Conservation (phyloP, 2,888 invertebrate genomes). For the Pogonocherus hispidulus region DNA sequence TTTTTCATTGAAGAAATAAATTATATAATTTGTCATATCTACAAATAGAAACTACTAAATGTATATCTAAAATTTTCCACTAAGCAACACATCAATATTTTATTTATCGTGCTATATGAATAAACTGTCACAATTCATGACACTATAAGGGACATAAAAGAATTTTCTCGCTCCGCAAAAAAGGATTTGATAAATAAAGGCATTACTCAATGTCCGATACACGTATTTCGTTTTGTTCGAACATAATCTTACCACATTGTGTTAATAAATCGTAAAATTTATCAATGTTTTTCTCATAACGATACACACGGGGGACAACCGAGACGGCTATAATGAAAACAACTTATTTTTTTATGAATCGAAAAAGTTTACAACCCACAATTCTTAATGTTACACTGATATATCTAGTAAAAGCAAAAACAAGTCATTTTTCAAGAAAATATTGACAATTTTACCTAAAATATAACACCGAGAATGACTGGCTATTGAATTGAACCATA, state of each 20-base stretch:
- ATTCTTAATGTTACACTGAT: slow-evolving; percentile 8
- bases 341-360: slow-evolving; percentile 16
- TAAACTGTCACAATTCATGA: slow-evolving; percentile 27
- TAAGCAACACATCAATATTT: slow-evolving; percentile 5
- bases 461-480: no score
- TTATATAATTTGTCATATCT: not conserved
- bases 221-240: slow-evolving; percentile 41
- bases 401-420: slow-evolving; percentile 1
- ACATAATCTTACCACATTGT: slow-evolving; percentile 40
- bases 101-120: slow-evolving; percentile 4
- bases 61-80: not conserved
- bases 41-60: not conserved
- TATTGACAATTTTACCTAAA: not conserved
- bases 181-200: slow-evolving; percentile 42
- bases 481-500: no score
- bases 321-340: slow-evolving; percentile 21
- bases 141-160: slow-evolving; percentile 23
- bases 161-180: slow-evolving; percentile 28
- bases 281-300: slow-evolving; percentile 38
- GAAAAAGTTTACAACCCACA: slow-evolving; percentile 14
- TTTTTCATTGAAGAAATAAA: no score
- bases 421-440: not conserved
- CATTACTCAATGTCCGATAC: slow-evolving; percentile 41
- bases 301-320: slow-evolving; percentile 13
- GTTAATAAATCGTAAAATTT: slow-evolving; percentile 38